Evolutionary conservation across 2,888 invertebrate genomes (phyloP).

Genomic region (Conchocele bisecta): DNA sequence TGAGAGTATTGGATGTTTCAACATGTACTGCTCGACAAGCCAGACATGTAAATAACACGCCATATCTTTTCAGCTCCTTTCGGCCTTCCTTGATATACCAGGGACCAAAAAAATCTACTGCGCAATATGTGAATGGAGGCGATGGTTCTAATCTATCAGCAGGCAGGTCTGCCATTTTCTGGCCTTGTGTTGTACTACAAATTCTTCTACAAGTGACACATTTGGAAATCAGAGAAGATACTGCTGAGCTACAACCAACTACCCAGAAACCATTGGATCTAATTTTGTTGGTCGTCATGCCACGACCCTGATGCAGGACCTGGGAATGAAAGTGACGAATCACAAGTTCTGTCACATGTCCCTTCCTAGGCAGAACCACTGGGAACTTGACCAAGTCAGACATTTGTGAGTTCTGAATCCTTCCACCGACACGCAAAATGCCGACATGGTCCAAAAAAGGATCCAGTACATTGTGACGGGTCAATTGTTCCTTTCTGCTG

Average conservation of each 20-base stretch:
- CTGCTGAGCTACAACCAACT: constrained; percentile 59
- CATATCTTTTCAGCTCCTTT: constrained; percentile 69
- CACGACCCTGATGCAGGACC: constrained; percentile 46
- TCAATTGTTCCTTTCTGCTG: not conserved
- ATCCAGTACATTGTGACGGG: constrained; percentile 23
- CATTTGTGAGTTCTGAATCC: constrained; percentile 17
- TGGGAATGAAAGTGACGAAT: constrained; percentile 44
- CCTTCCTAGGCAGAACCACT: constrained; percentile 44
- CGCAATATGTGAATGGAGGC: constrained; percentile 71
- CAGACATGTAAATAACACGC: constrained; percentile 75
- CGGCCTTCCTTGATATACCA: constrained; percentile 66
- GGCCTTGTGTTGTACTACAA: constrained; percentile 52
- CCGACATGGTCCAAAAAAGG: constrained; percentile 51
- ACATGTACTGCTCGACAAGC: constrained; percentile 71
- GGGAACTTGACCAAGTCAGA: constrained; percentile 28
- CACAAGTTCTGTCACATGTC: constrained; percentile 41
- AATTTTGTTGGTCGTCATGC: constrained; percentile 53
- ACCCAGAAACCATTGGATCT: constrained; percentile 74
- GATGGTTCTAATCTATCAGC: constrained; percentile 63
- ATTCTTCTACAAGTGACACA: constrained; percentile 73
- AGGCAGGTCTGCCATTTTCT: constrained; percentile 78
- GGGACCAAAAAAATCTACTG: constrained; percentile 78
- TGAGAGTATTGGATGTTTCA: constrained; percentile 49
- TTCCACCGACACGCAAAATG: constrained; percentile 58
- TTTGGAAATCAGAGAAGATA: constrained; percentile 54